Evolutionary conservation across 2,113 vertebrate species (phyloP).

Genomic region (Mungos mungo): DNA sequence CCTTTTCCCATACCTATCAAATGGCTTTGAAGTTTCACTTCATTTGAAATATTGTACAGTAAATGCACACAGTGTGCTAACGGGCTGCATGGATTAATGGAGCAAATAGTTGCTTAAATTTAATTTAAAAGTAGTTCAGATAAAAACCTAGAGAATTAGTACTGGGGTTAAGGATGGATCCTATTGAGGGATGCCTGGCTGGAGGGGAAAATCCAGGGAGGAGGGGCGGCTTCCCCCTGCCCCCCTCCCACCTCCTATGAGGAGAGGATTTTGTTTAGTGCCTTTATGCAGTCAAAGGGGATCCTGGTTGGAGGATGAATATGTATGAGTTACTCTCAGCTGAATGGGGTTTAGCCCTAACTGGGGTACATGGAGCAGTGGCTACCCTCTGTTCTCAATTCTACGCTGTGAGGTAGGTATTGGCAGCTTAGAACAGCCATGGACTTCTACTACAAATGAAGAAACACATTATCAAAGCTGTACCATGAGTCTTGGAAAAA

Average conservation of each 20-base stretch:
- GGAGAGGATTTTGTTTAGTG: background rate
- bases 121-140: slow-evolving; percentile 78
- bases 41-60: slow-evolving; percentile 71
- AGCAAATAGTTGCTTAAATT: slow-evolving; percentile 78
- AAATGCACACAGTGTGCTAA: slow-evolving; percentile 61
- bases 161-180: slow-evolving; percentile 55
- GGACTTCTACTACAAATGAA: background rate
- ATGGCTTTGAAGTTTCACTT: slow-evolving; percentile 68
- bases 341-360: background rate
- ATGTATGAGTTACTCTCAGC: background rate
- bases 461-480: background rate
- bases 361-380: rapidly evolving
- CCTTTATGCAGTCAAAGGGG: background rate
- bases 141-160: slow-evolving; percentile 74
- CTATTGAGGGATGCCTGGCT: background rate
- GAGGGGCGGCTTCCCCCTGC: background rate
- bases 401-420: background rate
- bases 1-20: slow-evolving; percentile 70
- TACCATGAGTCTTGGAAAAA: background rate
- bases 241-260: background rate
- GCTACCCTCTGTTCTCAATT: rapidly evolving
- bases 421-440: background rate
- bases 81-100: slow-evolving; percentile 63
- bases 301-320: background rate
- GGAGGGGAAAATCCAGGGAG: slow-evolving; percentile 1